Evolutionary conservation across 92 coral and sea anemone species (phyloP).

Genomic region (Heteractis magnifica): DNA sequence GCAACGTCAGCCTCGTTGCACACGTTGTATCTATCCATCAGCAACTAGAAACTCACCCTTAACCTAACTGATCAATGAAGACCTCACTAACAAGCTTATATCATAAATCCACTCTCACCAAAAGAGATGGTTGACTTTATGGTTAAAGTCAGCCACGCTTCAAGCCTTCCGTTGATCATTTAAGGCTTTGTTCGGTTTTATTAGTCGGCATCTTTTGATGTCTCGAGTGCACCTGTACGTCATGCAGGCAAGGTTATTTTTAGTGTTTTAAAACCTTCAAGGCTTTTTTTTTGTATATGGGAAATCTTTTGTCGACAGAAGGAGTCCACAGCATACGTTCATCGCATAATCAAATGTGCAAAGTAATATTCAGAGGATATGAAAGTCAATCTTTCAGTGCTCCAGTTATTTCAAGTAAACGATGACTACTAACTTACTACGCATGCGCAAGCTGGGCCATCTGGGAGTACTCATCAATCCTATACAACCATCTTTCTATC

Average conservation of each 20-base stretch:
- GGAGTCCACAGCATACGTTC: neutral
- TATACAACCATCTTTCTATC: no score
- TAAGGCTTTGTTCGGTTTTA: neutral
- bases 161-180: neutral
- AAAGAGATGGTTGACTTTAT: neutral
- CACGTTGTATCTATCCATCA: neutral
- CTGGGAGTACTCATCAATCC: no score
- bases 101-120: neutral
- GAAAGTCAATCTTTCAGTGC: neutral
- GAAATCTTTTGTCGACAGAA: neutral
- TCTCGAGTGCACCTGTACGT: slow-evolving; percentile 5
- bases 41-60: neutral
- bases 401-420: no score
- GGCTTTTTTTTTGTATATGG: neutral
- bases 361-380: no score
- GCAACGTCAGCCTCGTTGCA: neutral
- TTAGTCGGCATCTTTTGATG: neutral
- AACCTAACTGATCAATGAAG: neutral
- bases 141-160: slow-evolving; percentile 4
- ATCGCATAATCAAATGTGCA: no score
- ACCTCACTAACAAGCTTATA: neutral
- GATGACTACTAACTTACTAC: no score
- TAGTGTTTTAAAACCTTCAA: neutral
- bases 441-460: no score
- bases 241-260: neutral